A percentile compares a stretch with the other conserved stretches of the same genome.
These are phyloP conservation scores for Takifugu flavidus DNA, from an alignment of 2,113 vertebrate genomes.

Conservation along the genomic window DNA sequence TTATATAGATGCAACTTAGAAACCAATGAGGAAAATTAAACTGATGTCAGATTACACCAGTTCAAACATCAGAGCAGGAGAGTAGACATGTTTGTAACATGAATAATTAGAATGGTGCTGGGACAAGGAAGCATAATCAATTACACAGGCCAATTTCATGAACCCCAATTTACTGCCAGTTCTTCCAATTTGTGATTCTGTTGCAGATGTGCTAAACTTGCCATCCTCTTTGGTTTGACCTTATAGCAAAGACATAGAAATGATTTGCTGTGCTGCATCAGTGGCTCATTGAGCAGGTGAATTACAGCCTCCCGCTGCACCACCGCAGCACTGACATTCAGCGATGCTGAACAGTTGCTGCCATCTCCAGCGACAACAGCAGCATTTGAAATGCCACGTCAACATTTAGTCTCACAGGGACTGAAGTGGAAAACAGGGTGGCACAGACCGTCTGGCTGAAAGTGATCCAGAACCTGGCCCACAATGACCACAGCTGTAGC, in stretches of 20 bases:
- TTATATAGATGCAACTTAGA: no score
- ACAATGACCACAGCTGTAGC: slow-evolving; percentile 40
- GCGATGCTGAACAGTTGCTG: slow-evolving; percentile 49
- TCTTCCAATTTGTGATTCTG: slow-evolving; percentile 4
- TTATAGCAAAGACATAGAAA: slow-evolving; percentile 25
- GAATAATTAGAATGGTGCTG: no score
- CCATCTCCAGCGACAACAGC: slow-evolving; percentile 17
- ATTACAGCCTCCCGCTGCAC: slow-evolving; percentile 28
- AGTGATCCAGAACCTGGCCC: slow-evolving; percentile 27
- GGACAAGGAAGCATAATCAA: not conserved
- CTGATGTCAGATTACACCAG: no score
- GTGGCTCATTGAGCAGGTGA: slow-evolving; percentile 47
- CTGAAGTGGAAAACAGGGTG: slow-evolving; percentile 7
- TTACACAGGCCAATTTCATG: slow-evolving; percentile 17
- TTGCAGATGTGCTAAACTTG: not conserved
- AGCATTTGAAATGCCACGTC: slow-evolving; percentile 39
- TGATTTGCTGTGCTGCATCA: slow-evolving; percentile 2
- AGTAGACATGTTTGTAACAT: no score
- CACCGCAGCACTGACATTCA: slow-evolving; percentile 45
- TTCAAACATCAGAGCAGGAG: no score
- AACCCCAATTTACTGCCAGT: slow-evolving; percentile 1
- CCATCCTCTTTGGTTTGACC: not conserved
- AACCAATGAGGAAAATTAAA: no score
- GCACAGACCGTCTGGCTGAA: slow-evolving; percentile 37
- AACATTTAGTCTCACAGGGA: slow-evolving; percentile 34